phyloP scores from a whole-genome alignment of 2,888 invertebrate genomes.

The Drosophila hamatofila region DNA sequence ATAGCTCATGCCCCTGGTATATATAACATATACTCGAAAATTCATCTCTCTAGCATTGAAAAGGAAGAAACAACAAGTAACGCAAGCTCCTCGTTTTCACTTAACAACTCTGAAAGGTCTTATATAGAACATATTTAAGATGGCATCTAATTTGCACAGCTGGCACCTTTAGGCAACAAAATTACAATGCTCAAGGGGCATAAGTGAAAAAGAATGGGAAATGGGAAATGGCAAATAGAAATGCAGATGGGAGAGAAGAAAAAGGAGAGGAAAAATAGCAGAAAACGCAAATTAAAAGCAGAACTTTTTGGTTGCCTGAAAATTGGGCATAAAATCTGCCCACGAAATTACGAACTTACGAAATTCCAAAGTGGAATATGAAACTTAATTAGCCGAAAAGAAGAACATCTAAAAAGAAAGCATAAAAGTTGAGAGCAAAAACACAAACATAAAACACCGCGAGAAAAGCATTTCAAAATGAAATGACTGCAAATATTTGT shows the following conservation, averaged over 20 bases:
- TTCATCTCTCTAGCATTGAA: no score
- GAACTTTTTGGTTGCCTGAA: slow-evolving; percentile 12
- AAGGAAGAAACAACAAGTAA: background rate
- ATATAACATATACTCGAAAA: background rate
- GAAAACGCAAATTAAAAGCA: slow-evolving; percentile 19
- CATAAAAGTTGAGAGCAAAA: background rate
- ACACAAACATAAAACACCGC: background rate
- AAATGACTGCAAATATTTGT: background rate
- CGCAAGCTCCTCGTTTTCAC: background rate
- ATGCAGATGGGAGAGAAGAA: background rate
- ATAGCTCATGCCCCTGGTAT: no score
- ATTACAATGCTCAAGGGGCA: slow-evolving; percentile 5
- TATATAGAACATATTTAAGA: slow-evolving; percentile 3
- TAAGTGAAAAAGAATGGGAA: background rate
- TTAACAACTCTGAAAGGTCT: background rate
- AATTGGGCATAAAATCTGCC: slow-evolving; percentile 14
- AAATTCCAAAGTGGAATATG: slow-evolving; percentile 27
- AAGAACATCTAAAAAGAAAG: slow-evolving; percentile 12
- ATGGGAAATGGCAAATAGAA: background rate
- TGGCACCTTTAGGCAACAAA: slow-evolving; percentile 9
- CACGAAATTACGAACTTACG: slow-evolving; percentile 31
- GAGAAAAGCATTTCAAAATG: slow-evolving; percentile 5
- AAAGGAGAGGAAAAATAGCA: background rate
- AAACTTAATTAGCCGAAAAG: slow-evolving; percentile 32
- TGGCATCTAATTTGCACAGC: slow-evolving; percentile 17